A percentile compares a stretch with the other conserved stretches of the same genome.
Conservation (phyloP, 1,140 invertebrate genomes). For the Habropoda laboriosa region DNA sequence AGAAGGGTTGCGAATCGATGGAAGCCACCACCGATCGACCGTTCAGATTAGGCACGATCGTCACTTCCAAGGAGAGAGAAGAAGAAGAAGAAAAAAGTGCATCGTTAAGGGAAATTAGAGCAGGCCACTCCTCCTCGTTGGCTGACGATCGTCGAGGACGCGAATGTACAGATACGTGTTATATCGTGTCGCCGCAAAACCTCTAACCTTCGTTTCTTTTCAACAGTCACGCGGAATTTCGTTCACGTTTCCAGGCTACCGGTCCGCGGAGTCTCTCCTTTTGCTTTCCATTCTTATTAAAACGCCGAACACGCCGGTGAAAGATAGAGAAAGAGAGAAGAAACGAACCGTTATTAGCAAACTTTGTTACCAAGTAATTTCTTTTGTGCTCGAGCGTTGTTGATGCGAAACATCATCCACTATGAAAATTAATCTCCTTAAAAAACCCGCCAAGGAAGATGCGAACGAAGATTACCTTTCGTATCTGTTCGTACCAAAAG, state of each 20-base stretch:
- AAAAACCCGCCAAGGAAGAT: background rate
- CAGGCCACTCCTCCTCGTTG: no score
- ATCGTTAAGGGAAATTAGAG: conserved; percentile 30
- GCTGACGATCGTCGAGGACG: background rate
- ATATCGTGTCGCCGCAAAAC: no score
- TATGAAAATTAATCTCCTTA: conserved; percentile 19
- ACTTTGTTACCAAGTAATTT: conserved; percentile 22
- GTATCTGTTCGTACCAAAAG: background rate
- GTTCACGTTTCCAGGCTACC: background rate
- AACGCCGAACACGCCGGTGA: background rate
- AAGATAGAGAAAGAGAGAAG: no score
- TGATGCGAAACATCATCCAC: background rate
- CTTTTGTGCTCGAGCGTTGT: background rate
- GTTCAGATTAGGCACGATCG: conserved; percentile 45
- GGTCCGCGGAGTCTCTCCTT: background rate
- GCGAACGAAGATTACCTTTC: background rate
- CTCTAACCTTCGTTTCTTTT: background rate
- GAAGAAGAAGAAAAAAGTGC: background rate
- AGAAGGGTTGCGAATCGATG: conserved; percentile 38
- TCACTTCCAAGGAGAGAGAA: no score
- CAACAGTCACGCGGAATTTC: background rate
- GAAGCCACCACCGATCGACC: conserved; percentile 22
- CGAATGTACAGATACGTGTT: no score
- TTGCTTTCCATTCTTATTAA: conserved; percentile 22
- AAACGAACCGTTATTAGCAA: conserved; percentile 4